These are phyloP conservation scores for Callimico goeldii DNA, from an alignment of 2,797 vertebrate genomes.

Conservation along the genomic window DNA sequence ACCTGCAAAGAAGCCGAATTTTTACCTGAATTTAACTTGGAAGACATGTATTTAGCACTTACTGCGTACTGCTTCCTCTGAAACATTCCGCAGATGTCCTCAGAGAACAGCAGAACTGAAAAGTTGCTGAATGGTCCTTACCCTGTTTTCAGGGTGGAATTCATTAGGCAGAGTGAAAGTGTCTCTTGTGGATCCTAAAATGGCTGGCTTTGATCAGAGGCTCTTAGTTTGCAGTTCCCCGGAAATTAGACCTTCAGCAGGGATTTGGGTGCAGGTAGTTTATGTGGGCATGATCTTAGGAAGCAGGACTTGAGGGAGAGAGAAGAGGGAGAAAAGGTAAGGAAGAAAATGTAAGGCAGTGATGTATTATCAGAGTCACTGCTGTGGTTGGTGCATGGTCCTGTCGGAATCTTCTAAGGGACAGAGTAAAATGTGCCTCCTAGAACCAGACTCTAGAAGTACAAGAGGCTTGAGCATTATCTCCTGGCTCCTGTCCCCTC, in stretches of 20 bases:
- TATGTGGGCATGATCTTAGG: neutral
- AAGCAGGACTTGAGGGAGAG: neutral
- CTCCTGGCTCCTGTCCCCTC: neutral
- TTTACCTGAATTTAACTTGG: constrained; percentile 12
- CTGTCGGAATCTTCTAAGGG: neutral
- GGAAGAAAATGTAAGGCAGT: neutral
- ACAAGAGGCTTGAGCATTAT: neutral
- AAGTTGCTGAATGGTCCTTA: neutral
- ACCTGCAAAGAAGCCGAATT: constrained; percentile 10
- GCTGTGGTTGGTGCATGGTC: neutral
- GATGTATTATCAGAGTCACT: neutral
- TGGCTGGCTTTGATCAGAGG: neutral
- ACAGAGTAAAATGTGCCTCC: neutral
- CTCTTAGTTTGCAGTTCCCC: neutral
- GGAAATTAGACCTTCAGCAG: neutral
- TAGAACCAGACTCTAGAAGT: neutral
- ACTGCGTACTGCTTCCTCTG: neutral
- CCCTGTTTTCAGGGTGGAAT: neutral
- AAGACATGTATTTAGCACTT: neutral
- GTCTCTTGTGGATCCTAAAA: neutral
- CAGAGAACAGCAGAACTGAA: neutral
- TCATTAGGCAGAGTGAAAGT: neutral
- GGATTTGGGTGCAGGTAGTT: neutral
- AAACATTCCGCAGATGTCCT: neutral
- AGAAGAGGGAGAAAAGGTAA: neutral